These are phyloP conservation scores for Linnaemya tessellans DNA, from an alignment of 2,888 invertebrate genomes.

Conservation along the genomic window DNA sequence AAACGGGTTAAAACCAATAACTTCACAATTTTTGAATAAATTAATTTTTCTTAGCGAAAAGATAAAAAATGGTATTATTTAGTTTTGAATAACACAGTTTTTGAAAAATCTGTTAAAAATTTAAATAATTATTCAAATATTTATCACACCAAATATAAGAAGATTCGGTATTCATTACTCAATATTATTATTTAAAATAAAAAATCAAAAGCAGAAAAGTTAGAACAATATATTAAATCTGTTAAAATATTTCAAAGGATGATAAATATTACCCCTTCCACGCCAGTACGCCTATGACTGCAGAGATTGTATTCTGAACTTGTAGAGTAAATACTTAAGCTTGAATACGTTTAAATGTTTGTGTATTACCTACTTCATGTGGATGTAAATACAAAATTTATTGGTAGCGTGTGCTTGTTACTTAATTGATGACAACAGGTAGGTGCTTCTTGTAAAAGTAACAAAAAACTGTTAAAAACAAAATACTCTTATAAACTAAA, in stretches of 20 bases:
- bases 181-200: no score
- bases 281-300: not conserved
- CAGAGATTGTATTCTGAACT: slow-evolving; percentile 48
- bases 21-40: no score
- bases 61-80: no score
- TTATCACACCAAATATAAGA: no score
- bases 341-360: slow-evolving; percentile 40
- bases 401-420: slow-evolving; percentile 82
- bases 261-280: not conserved
- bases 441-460: slow-evolving; percentile 78
- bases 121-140: no score
- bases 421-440: slow-evolving; percentile 82
- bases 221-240: no score
- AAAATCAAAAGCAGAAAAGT: no score
- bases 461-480: slow-evolving; percentile 39
- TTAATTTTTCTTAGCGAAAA: no score
- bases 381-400: slow-evolving; percentile 76
- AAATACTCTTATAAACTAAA: not conserved
- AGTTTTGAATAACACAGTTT: no score
- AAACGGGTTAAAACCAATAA: no score
- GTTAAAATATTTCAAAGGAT: not conserved
- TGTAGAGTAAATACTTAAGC: slow-evolving; percentile 2
- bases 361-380: slow-evolving; percentile 38
- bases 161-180: no score
- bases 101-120: no score